A percentile compares a stretch with the other conserved stretches of the same genome.
Conservation (phyloP, 2,113 vertebrate species). For the Bufo bufo region DNA sequence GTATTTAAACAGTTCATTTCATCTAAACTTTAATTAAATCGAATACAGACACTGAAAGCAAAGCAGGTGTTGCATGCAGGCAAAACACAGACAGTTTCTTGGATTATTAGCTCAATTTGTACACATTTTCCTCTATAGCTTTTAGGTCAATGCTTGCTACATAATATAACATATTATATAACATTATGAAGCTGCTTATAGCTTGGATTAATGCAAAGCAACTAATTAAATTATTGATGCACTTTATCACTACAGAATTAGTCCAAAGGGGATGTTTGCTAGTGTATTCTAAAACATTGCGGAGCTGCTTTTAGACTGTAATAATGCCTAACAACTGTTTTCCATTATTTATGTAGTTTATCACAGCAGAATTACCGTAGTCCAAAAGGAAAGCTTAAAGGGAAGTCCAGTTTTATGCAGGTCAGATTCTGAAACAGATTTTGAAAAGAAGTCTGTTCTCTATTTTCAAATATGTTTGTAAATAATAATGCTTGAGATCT, state of each 20-base stretch:
- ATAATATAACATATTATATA: background rate
- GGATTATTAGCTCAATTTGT: conserved; percentile 54
- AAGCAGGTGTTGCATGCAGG: conserved; percentile 55
- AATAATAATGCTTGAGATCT: too few relatives aligned
- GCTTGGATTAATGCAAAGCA: background rate
- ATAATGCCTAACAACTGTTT: background rate
- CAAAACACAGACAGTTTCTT: background rate
- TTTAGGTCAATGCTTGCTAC: conserved; percentile 37
- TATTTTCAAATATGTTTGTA: too few relatives aligned
- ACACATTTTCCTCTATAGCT: conserved; percentile 42
- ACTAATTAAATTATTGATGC: background rate
- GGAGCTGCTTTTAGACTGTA: background rate
- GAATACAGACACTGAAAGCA: conserved; percentile 39
- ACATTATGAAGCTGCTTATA: background rate
- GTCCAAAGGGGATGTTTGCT: background rate
- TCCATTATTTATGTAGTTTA: background rate
- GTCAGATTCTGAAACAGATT: too few relatives aligned
- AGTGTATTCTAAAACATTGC: background rate
- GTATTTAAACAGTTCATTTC: conserved; percentile 64
- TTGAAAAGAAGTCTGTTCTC: too few relatives aligned
- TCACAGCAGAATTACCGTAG: background rate
- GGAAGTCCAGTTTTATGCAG: too few relatives aligned
- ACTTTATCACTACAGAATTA: background rate
- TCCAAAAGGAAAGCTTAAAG: background rate
- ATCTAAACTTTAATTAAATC: conserved; percentile 59